Conservation (phyloP, 2,113 vertebrate genomes). For the Pituophis catenifer region DNA sequence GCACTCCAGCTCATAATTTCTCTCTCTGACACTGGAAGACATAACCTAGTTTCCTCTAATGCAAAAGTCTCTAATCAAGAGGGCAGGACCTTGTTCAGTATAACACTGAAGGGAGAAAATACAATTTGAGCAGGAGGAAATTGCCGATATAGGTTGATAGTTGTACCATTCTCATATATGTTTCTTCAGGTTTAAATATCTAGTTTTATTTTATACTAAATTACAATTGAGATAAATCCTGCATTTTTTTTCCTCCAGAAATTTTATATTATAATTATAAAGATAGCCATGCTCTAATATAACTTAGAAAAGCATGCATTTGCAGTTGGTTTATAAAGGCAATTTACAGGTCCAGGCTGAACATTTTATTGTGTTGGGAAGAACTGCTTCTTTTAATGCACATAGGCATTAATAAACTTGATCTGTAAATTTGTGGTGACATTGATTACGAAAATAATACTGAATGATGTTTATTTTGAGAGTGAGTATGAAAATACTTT, state of each 20-base stretch:
- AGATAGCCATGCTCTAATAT: constrained; percentile 36
- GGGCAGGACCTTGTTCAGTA: constrained; percentile 75
- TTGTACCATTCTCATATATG: constrained; percentile 68
- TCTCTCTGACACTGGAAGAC: constrained; percentile 75
- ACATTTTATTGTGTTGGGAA: constrained; percentile 38
- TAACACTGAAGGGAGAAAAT: constrained; percentile 77
- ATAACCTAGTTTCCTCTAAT: constrained; percentile 83
- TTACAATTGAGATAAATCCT: constrained; percentile 68
- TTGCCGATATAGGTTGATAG: constrained; percentile 76
- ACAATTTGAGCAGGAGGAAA: constrained; percentile 79
- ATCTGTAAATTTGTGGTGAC: constrained; percentile 12
- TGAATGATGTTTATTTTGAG: constrained; percentile 49
- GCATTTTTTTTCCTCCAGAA: constrained; percentile 44
- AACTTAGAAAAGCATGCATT: constrained; percentile 53
- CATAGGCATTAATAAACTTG: constrained; percentile 51
- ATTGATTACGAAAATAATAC: constrained; percentile 47
- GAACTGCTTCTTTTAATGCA: constrained; percentile 58
- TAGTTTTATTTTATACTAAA: constrained; percentile 80
- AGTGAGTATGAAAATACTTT: constrained; percentile 6
- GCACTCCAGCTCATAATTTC: constrained; percentile 76
- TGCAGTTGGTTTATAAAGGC: constrained; percentile 57
- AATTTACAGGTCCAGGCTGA: constrained; percentile 45
- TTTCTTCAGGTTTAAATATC: constrained; percentile 72
- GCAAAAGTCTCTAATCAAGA: constrained; percentile 82
- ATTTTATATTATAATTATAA: constrained; percentile 64